Evolutionary conservation across 2,113 vertebrate species (phyloP), one percentile per base, ranked within the genome.

Genomic region (Micromys minutus): DNA sequence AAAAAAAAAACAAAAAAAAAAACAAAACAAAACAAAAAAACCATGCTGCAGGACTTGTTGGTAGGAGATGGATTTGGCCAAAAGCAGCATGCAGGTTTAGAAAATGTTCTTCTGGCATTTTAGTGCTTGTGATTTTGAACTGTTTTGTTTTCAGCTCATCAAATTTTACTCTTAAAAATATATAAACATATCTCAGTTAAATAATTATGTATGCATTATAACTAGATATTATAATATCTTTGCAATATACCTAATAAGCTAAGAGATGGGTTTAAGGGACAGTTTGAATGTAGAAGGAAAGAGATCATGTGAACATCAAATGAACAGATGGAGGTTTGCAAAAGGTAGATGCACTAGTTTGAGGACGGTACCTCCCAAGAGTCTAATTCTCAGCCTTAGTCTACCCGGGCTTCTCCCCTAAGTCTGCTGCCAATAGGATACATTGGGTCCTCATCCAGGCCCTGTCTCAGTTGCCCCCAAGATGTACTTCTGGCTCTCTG

Each of bases 401-500:
- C 50, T 42, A 55, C 81, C 59, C 17, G 29, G 93, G 24, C 63
- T 65, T 67, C n/a, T 52, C 90, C 86, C 84, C 59, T 45, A 10
- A 13, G 84, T 42, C 84, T n/a, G 17, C n/a, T 45, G 72, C 91
- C 57, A 29, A 31, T 36, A 59, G 61, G 4, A 22, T 47, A 71
- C 72, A 85, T 88, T 0, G 3, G n/a, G 50, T 65, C 71, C 79
- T 67, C 11, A 0, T 42, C 26, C 63, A 26, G 52, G 0, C 24
- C 45, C n/a, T 79, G 31, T 21, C 79, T 65, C 59, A 57, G 52
- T 91, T 21, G 79, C 83, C 69, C 87, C 76, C 22, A 7, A 29
- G 75, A 36, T 81, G 42, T 6, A 11, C 57, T 63, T 77, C 93
- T 87, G 87, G 91, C 80, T 87, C 93, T 84, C 52, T 63, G 80